Percentiles rank a stretch among this genome's conserved stretches.
These are phyloP conservation scores for Lycopodina hypogea DNA, from an alignment of 37 sponge, comb jelly and placozoan species.

Conservation along the genomic window DNA sequence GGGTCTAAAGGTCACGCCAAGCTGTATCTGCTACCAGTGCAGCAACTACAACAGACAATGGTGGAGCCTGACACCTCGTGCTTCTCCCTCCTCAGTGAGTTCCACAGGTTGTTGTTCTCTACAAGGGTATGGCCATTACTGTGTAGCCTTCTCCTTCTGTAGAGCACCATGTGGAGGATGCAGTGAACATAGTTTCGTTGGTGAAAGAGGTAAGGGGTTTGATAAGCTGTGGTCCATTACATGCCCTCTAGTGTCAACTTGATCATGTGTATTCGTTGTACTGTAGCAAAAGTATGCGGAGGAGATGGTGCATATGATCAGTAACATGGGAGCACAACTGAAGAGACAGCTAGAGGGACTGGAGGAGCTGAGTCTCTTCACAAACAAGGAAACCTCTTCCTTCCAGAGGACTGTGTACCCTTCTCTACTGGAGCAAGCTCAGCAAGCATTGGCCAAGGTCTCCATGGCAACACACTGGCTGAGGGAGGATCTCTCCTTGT, in stretches of 20 bases:
- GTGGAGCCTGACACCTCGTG: constrained; percentile 14
- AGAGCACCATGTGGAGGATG: constrained; percentile 4
- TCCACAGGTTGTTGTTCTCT: neutral
- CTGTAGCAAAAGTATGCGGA: constrained; percentile 56
- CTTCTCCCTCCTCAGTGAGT: constrained; percentile 46
- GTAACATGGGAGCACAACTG: constrained; percentile 27
- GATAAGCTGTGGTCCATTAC: neutral
- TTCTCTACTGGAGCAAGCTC: neutral
- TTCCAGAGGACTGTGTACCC: neutral
- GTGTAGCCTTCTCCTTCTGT: neutral
- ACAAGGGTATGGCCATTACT: neutral
- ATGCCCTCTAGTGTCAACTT: too few species aligned
- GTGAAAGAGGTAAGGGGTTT: neutral
- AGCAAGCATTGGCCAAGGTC: constrained; percentile 29
- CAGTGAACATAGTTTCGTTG: neutral
- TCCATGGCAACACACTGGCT: constrained; percentile 41
- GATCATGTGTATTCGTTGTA: neutral
- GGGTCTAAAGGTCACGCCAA: constrained; percentile 42
- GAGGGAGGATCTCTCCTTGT: constrained; percentile 1
- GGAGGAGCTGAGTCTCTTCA: constrained; percentile 38
- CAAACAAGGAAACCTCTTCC: neutral
- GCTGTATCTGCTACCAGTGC: constrained; percentile 39
- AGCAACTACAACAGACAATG: constrained; percentile 2
- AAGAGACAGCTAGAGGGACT: constrained; percentile 41
- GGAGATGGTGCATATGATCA: constrained; percentile 40